A percentile compares a stretch with the other conserved stretches of the same genome.
phyloP scores from a whole-genome alignment of 1,140 invertebrate genomes.

The Lerema accius region DNA sequence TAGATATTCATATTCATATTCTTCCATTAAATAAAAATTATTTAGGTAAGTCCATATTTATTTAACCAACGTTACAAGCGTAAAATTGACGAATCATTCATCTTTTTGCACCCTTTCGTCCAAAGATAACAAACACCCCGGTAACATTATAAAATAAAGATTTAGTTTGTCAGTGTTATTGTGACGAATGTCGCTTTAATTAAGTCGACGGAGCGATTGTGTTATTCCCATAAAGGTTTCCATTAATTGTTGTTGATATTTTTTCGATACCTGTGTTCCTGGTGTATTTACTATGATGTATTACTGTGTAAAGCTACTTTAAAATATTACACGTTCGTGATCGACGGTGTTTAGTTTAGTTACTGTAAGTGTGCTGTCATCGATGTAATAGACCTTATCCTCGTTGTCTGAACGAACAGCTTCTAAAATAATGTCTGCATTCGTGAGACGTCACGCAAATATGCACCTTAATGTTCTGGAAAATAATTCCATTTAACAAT shows the following conservation, averaged over 20 bases:
- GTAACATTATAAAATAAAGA: slow-evolving; percentile 23
- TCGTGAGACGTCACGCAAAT: no score
- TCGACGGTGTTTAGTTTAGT: slow-evolving; percentile 36
- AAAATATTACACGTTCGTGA: slow-evolving; percentile 35
- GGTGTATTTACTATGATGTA: slow-evolving; percentile 36
- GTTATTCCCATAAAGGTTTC: slow-evolving; percentile 43
- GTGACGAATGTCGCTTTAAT: slow-evolving; percentile 40
- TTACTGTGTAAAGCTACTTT: slow-evolving; percentile 41
- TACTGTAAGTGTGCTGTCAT: slow-evolving; percentile 42
- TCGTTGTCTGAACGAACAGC: slow-evolving; percentile 25
- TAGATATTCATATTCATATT: neutral
- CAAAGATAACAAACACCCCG: slow-evolving; percentile 7
- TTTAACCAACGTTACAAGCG: neutral
- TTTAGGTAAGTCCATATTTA: neutral
- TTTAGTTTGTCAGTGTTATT: slow-evolving; percentile 29
- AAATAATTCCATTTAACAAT: no score
- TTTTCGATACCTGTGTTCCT: slow-evolving; percentile 56
- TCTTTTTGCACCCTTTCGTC: neutral
- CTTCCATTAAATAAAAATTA: neutral
- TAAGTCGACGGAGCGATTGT: slow-evolving; percentile 53
- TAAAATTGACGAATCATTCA: no score
- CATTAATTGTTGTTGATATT: slow-evolving; percentile 60
- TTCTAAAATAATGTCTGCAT: no score
- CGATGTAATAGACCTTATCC: slow-evolving; percentile 28
- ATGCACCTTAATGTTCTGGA: no score